phyloP scores from a whole-genome alignment of 2,113 vertebrate species.

The Harpagus bidentatus region DNA sequence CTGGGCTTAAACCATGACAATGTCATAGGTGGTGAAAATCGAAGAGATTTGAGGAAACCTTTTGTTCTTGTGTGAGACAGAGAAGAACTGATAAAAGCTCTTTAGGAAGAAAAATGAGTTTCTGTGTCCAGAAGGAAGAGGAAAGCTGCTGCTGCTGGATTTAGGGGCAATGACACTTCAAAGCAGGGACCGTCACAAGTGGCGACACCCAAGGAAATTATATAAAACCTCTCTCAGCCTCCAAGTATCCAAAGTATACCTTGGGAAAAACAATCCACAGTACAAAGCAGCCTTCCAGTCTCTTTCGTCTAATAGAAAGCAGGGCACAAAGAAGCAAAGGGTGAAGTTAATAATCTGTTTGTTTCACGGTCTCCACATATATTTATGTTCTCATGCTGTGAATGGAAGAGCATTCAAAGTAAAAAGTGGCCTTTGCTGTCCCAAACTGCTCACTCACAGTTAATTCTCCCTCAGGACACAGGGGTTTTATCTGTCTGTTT shows the following conservation, averaged over 20 bases:
- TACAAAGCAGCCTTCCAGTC: background rate
- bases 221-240: background rate
- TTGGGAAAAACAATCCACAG: background rate
- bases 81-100: background rate
- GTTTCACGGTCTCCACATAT: background rate
- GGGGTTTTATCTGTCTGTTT: background rate
- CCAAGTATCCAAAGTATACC: background rate
- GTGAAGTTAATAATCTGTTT: background rate
- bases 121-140: background rate
- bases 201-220: background rate
- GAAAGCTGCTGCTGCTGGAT: background rate
- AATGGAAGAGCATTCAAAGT: background rate
- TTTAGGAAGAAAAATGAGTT: background rate
- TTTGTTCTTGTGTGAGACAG: background rate
- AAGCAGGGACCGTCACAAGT: background rate
- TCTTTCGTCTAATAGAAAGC: background rate
- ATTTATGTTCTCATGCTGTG: slow-evolving; percentile 7
- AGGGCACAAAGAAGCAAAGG: background rate
- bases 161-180: background rate
- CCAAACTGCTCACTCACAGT: background rate
- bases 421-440: background rate
- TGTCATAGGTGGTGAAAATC: background rate
- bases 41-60: background rate
- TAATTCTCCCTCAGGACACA: background rate
- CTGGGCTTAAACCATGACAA: background rate